Percentiles rank a stretch among this genome's conserved stretches.
Evolutionary conservation across 2,797 vertebrate genomes (phyloP).

Genomic region (Bradypodion ventrale): DNA sequence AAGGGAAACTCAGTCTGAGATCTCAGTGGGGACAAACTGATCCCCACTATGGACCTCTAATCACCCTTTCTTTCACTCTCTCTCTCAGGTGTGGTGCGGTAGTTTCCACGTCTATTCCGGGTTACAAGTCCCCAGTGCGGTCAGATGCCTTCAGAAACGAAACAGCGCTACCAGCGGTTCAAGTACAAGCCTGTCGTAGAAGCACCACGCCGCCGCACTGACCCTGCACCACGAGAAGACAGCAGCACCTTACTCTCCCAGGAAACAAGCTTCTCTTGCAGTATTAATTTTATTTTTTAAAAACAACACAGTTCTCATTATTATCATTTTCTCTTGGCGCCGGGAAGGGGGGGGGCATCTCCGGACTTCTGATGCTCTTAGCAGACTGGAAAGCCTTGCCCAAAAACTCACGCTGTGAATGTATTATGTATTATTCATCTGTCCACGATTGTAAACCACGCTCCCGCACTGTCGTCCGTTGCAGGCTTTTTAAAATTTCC

Average conservation of each 20-base stretch:
- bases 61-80: neutral
- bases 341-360: too few species aligned
- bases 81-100: slow-evolving; percentile 91
- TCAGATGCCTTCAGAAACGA: slow-evolving; percentile 89
- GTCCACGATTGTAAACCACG: neutral
- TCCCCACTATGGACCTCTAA: neutral
- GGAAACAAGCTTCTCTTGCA: neutral
- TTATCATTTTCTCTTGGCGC: too few species aligned
- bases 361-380: too few species aligned
- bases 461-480: neutral
- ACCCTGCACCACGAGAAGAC: neutral
- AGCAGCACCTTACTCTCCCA: too few species aligned
- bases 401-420: neutral
- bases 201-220: neutral
- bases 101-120: slow-evolving; percentile 90
- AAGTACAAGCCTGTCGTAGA: slow-evolving; percentile 89
- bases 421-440: neutral
- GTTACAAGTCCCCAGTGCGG: slow-evolving; percentile 89
- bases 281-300: neutral
- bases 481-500: neutral
- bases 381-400: too few species aligned
- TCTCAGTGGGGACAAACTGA: neutral
- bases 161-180: slow-evolving; percentile 95
- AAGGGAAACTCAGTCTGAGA: too few species aligned
- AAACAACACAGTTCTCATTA: too few species aligned